phyloP scores from a whole-genome alignment of 1,140 invertebrate species.

The Drosophila bifasciata region DNA sequence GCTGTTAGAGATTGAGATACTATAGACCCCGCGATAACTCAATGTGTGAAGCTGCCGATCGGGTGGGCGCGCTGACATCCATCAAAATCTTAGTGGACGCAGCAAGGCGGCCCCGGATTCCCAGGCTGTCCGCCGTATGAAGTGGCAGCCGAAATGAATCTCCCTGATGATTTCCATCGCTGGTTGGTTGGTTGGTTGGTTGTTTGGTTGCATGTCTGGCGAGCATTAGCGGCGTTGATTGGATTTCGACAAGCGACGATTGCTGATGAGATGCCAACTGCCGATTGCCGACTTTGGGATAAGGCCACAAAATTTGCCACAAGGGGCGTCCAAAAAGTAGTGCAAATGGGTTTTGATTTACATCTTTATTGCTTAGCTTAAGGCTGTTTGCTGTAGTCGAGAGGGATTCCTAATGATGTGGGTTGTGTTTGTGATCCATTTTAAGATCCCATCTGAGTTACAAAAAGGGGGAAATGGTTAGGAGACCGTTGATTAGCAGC shows the following conservation, averaged over 20 bases:
- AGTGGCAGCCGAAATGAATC: conserved; percentile 63
- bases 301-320: neutral
- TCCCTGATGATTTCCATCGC: conserved; percentile 12
- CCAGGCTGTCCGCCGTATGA: conserved; percentile 50
- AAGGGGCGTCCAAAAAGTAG: too few relatives aligned
- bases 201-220: conserved; percentile 45
- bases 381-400: too few relatives aligned
- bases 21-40: conserved; percentile 43
- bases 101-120: conserved; percentile 27
- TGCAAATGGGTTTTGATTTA: too few relatives aligned
- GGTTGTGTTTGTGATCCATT: neutral
- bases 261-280: too few relatives aligned
- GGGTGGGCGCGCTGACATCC: conserved; percentile 73
- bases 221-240: conserved; percentile 62
- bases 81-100: conserved; percentile 60
- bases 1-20: conserved; percentile 23
- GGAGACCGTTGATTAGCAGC: too few relatives aligned
- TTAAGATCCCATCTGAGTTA: too few relatives aligned
- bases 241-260: conserved; percentile 24
- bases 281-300: neutral
- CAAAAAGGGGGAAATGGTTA: too few relatives aligned
- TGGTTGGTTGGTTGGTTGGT: too few relatives aligned
- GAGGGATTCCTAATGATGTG: neutral
- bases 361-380: too few relatives aligned
- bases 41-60: conserved; percentile 63